Conservation (phyloP, 1,140 invertebrate species). For the Maniola jurtina region DNA sequence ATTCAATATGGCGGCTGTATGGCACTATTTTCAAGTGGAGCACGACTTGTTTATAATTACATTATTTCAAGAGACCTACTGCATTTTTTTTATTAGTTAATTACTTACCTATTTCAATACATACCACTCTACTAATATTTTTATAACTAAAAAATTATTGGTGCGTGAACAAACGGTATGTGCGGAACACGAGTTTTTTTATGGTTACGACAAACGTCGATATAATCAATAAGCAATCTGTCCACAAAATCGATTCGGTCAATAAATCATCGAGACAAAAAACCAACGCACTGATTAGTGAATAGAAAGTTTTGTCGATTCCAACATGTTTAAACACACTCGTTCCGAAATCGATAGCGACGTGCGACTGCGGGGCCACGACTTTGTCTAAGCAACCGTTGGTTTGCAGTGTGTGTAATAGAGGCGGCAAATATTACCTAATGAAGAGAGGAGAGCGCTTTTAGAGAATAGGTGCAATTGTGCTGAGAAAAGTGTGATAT, state of each 20-base stretch:
- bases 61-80: too few relatives aligned
- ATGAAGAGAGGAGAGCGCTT: too few relatives aligned
- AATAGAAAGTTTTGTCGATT: constrained; percentile 12
- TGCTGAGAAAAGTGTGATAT: too few relatives aligned
- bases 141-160: neutral
- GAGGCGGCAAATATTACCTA: too few relatives aligned
- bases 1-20: too few relatives aligned
- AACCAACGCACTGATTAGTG: neutral
- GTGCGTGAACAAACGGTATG: neutral
- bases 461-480: too few relatives aligned
- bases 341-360: constrained; percentile 1
- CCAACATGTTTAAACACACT: constrained; percentile 5
- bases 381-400: neutral
- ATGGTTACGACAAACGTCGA: neutral
- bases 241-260: constrained; percentile 3
- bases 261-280: constrained; percentile 1
- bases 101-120: neutral
- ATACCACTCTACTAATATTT: neutral
- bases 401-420: too few relatives aligned
- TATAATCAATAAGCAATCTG: constrained; percentile 7
- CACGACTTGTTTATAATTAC: too few relatives aligned
- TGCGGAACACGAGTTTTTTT: neutral
- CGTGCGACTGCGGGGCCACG: neutral
- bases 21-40: too few relatives aligned
- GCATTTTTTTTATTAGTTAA: too few relatives aligned